A percentile compares a stretch with the other conserved stretches of the same genome.
These are phyloP conservation scores for Perdita meconis DNA, from an alignment of 2,888 invertebrate species.

Conservation along the genomic window DNA sequence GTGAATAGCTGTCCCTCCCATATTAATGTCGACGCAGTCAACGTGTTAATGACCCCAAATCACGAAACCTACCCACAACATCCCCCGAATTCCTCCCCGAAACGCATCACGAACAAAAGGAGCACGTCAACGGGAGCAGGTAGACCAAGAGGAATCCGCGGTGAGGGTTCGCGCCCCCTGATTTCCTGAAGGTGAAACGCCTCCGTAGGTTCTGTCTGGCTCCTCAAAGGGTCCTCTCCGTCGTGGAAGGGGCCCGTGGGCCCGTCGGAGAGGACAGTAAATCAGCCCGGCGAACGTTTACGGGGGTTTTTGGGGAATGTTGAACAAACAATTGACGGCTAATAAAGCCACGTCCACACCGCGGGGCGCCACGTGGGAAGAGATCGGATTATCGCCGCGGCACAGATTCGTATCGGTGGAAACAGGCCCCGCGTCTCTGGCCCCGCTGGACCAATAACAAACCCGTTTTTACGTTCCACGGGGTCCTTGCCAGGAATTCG, in stretches of 20 bases:
- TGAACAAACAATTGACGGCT: constrained; percentile 84
- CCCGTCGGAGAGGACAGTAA: constrained; percentile 76
- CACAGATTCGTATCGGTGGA: constrained; percentile 62
- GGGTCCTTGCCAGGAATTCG: constrained; percentile 11
- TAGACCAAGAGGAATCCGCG: constrained; percentile 44
- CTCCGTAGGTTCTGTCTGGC: constrained; percentile 64
- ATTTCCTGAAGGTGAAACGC: constrained; percentile 69
- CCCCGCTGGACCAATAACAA: constrained; percentile 53
- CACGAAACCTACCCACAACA: too few relatives aligned
- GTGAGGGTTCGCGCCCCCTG: constrained; percentile 52
- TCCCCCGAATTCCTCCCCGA: not conserved
- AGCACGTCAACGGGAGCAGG: constrained; percentile 13
- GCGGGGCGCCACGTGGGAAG: constrained; percentile 82
- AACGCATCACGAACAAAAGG: not conserved
- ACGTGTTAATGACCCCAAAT: not conserved
- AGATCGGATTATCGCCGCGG: constrained; percentile 67
- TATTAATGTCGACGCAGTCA: too few relatives aligned
- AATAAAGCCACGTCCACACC: constrained; percentile 81
- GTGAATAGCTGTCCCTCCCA: too few relatives aligned
- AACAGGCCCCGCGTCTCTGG: constrained; percentile 10
- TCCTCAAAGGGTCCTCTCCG: constrained; percentile 60
- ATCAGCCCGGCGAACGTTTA: constrained; percentile 81
- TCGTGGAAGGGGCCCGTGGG: constrained; percentile 46
- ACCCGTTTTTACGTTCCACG: constrained; percentile 48
- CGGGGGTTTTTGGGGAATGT: constrained; percentile 83